Conservation (phyloP, 2,797 vertebrate genomes). For the Antennarius maculatus region DNA sequence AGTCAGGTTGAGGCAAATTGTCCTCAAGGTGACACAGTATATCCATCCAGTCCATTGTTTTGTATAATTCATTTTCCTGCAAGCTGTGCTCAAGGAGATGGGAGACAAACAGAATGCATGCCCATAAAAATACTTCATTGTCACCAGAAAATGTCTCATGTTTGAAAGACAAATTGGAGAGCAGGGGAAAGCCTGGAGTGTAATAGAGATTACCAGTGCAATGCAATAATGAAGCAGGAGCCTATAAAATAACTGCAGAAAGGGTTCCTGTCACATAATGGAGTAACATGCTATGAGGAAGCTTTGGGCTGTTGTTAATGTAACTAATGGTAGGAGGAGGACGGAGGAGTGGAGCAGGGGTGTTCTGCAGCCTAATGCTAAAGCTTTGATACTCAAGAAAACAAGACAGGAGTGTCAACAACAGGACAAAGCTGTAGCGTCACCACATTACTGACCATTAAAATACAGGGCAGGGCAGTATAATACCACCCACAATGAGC, state of each 20-base stretch:
- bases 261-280: constrained; percentile 61
- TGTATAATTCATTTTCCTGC: constrained; percentile 66
- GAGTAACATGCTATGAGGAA: constrained; percentile 61
- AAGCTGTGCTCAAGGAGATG: constrained; percentile 52
- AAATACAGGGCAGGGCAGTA: constrained; percentile 16
- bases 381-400: constrained; percentile 31
- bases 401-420: constrained; percentile 43
- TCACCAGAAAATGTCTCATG: constrained; percentile 47
- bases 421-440: constrained; percentile 27
- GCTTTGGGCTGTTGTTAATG: constrained; percentile 60
- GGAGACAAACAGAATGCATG: constrained; percentile 65
- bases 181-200: constrained; percentile 49
- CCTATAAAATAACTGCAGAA: constrained; percentile 61
- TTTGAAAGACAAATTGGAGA: constrained; percentile 59
- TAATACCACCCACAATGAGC: not conserved
- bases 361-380: constrained; percentile 39
- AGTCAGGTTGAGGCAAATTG: constrained; percentile 53
- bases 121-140: constrained; percentile 66
- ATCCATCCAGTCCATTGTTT: constrained; percentile 61
- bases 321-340: constrained; percentile 55
- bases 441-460: constrained; percentile 27
- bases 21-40: constrained; percentile 54
- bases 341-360: constrained; percentile 16
- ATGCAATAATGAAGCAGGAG: constrained; percentile 52
- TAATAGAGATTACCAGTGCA: constrained; percentile 54